Evolutionary conservation across 2,888 invertebrate genomes (phyloP), one percentile per base, ranked within the genome.

Genomic region (Lasioglossum oenotherae): DNA sequence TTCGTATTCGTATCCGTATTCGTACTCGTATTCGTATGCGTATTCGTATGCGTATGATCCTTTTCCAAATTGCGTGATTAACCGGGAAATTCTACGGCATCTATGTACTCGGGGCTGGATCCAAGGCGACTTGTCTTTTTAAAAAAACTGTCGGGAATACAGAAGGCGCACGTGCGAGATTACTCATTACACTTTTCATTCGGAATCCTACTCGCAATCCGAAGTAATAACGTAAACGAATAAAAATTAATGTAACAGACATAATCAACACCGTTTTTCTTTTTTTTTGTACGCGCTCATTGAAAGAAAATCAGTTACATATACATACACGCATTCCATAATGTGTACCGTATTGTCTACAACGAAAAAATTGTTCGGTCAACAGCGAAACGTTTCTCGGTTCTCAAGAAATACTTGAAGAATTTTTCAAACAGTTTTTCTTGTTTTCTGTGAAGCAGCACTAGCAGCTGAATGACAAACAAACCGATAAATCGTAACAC

Each of bases 81-180:
- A 93, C 91, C 92, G 91, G 92, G 92, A 88, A 91, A 91, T 90
- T 64, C 86, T 91, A 92, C 91, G 89, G 92, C 91, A 92, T 92
- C 92, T 93, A 93, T 90, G 93, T 92, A 92, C 94, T 93, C 91
- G 93, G 92, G 94, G 94, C 93, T 93, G 93, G 93, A 92, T 93
- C 93, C 93, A 92, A 92, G 92, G 91, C 90, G 92, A 92, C 92
- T 94, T 92, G 92, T 92, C 89, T 92, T 89, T 94, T 94, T 94
- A 93, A 94, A 93, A 94, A 94, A 94, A 94, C 94, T 94, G 94
- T 94, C 94, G 93, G 93, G 93, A 94, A 94, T 94, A 93, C 91
- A 94, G 93, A 94, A 94, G 93, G 94, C 92, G 93, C 93, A 94
- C 92, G 93, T 92, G 92, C 92, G 92, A 93, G 92, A 92, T 92